Conservation (phyloP, 1,140 invertebrate species). For the Tribolium castaneum region DNA sequence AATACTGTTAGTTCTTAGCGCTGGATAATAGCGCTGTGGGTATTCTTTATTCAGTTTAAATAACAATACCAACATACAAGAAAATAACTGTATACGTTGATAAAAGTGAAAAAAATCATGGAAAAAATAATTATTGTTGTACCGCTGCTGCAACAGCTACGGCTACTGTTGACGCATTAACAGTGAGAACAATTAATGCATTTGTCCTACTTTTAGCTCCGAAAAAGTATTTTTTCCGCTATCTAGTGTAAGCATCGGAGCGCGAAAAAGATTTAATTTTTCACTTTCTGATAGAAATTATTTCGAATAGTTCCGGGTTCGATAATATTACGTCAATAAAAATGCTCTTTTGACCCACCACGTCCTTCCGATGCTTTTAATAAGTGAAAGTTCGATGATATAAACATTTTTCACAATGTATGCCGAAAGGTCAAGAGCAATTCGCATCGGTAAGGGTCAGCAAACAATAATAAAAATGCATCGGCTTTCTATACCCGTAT, state of each 20-base stretch:
- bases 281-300: not conserved
- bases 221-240: not conserved
- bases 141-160: not conserved
- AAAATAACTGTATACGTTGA: not conserved
- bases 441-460: not conserved
- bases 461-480: not conserved
- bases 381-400: not conserved
- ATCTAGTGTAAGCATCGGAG: not conserved
- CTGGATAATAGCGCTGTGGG: not conserved
- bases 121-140: not conserved
- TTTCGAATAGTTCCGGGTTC: not conserved
- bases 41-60: not conserved
- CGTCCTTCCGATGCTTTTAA: not conserved
- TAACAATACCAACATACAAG: constrained; percentile 1
- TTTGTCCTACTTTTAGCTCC: not conserved
- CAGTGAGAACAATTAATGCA: not conserved
- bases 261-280: not conserved
- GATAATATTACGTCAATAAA: not conserved
- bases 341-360: not conserved
- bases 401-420: not conserved
- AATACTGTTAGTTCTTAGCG: not conserved
- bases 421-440: not conserved
- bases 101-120: not conserved
- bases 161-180: too few relatives aligned
- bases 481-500: not conserved